Base-by-base conservation (phyloP, 2,797 vertebrate species). In the Danio kyathit region DNA sequence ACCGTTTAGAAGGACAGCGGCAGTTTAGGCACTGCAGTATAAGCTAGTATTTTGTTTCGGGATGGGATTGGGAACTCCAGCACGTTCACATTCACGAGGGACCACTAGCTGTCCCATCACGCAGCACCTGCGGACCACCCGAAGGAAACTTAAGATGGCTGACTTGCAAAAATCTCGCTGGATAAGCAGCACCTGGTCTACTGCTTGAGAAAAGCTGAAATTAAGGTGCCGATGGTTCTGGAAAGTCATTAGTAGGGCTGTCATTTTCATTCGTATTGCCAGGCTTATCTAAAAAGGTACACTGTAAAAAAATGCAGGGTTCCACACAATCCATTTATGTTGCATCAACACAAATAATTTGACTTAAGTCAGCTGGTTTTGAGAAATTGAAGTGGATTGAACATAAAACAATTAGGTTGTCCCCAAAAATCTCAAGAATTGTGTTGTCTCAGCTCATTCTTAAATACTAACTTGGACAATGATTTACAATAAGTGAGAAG, bases 171-270 rank as follows among this genome's bases (percentile, higher is more conserved):
- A 80, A 74, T 74, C 8, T 3, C 1, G 40, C 40, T 38, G 14
- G 19, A 61, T 76, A 2, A 14, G 56, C 73, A 76, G 56, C 73
- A 82, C 65, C 80, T 81, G 80, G 12, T 64, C 48, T 21, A 60
- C 7, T 49, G 65, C 21, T 17, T 21, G 7, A 52, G 56, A 43
- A 61, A 70, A 43, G 29, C 46, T 41, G 2, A 61, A 76, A n/a
- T 13, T 0, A 77, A 54, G 63, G 29, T 63, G 59, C n/a, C 0
- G 0, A 64, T 63, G 38, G 44, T 71, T 70, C n/a, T 60, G 17
- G 76, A 61, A 79, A 44, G 19, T 67, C 16, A 29, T 29, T 29
- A 21, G 49, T 7, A 54, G 70, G n/a, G 66, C 16, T 0, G 21
- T n/a, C 48, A 69, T 70, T 0, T 29, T 6, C 46, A 66, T 66